These are phyloP conservation scores for Podargus strigoides DNA, from an alignment of 2,797 vertebrate genomes.

Conservation along the genomic window DNA sequence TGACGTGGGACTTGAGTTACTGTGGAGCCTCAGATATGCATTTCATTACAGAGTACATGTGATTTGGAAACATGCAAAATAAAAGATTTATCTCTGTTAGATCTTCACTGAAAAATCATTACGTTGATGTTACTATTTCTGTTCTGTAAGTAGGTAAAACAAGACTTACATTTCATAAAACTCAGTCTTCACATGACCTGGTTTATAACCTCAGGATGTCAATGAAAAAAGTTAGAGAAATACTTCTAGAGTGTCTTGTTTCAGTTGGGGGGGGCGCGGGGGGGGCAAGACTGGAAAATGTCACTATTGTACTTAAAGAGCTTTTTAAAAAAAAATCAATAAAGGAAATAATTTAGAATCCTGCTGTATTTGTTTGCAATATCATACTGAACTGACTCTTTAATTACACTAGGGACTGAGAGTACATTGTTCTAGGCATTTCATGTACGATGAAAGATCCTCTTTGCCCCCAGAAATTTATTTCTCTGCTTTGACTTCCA, in stretches of 20 bases:
- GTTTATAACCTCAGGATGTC: not conserved
- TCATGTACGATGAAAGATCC: not conserved
- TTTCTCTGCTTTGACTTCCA: not conserved
- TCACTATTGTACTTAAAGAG: not conserved
- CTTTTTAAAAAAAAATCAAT: constrained; percentile 6
- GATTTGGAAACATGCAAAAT: not conserved
- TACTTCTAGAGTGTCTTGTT: not conserved
- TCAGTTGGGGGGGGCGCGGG: not conserved
- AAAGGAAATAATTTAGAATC: not conserved
- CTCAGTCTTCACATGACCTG: not conserved
- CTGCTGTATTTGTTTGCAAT: not conserved
- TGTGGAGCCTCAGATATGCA: not conserved
- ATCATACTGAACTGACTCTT: not conserved
- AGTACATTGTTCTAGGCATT: not conserved
- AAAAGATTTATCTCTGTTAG: not conserved
- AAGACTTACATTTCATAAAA: not conserved
- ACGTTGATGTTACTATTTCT: not conserved
- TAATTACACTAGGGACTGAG: not conserved
- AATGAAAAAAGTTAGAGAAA: not conserved
- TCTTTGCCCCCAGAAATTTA: not conserved
- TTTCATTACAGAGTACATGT: not conserved
- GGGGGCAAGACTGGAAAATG: not conserved
- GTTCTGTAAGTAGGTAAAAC: not conserved
- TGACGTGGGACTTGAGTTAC: not conserved
- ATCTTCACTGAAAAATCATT: not conserved